Base-by-base conservation (phyloP, 2,888 invertebrate genomes). In the Trichogramma dendrolimi region DNA sequence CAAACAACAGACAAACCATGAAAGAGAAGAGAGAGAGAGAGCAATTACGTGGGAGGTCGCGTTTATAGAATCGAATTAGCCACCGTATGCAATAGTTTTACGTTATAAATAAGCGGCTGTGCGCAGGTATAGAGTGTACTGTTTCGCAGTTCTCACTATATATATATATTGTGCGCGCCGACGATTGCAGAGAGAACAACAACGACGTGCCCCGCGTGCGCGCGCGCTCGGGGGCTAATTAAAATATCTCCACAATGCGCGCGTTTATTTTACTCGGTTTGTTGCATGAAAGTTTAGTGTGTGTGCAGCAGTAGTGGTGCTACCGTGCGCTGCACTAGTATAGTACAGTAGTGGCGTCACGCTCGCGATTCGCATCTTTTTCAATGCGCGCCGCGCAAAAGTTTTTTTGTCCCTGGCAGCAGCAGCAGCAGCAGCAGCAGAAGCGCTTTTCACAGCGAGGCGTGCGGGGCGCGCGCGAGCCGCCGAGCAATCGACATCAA, bases 31-130 rank as follows among this genome's bases (percentile, higher is more conserved):
- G 27, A 27, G 27, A 27, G 27, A 27, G 27, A 27, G 27, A 65
- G 68, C 66, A 68, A 71, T 70, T 70, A 69, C 66, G 61, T 51
- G 54, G 50, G 39, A 43, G 52, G 55, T 57, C 61, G 48, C 62
- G 61, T 64, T 67, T 65, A 64, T 27, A 67, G 63, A 67, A 67
- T 65, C 68, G 65, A 69, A 70, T 70, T 70, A 68, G 67, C 67
- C 55, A 67, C 58, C 58, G 55, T 27, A 27, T 27, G 27, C 27
- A 1, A 27, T 27, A 27, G 27, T 27, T 27, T 27, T 27, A 27
- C 27, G 27, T 27, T 27, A 27, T 27, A 27, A 27, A 27, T 27
- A 27, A 27, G 27, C 27, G 27, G 27, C 27, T 27, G 27, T 3
- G 27, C 27, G 27, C 27, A 27, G 27, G 27, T 27, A 27, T 27